Evolutionary conservation across 2,797 vertebrate species (phyloP).

Genomic region (Aselliscus stoliczkanus): DNA sequence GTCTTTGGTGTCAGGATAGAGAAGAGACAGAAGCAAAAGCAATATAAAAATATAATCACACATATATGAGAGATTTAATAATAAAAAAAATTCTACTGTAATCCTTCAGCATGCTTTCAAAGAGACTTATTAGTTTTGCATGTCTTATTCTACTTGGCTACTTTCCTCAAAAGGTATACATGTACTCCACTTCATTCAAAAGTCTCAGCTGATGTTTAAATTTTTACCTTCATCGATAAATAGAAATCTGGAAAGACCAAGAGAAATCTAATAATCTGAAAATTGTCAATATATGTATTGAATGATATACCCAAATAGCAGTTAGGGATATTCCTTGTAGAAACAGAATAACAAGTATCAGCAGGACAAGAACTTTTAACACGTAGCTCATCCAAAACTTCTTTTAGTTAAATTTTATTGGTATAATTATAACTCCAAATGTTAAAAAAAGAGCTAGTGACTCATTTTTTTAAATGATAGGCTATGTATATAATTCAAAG

Average conservation of each 20-base stretch:
- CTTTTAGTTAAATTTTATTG: background rate
- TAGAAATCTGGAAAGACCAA: slow-evolving; percentile 29
- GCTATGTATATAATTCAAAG: background rate
- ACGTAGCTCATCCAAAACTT: background rate
- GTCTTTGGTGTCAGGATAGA: background rate
- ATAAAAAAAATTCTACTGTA: background rate
- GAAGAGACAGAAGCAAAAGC: slow-evolving; percentile 34
- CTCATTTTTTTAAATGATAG: background rate
- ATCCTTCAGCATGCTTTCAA: background rate
- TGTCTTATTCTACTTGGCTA: slow-evolving; percentile 8
- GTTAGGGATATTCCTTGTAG: background rate
- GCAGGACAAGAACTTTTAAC: background rate
- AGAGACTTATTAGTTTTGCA: background rate
- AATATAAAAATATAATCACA: background rate
- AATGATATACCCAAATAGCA: background rate
- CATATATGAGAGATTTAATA: background rate
- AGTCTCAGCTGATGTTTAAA: background rate
- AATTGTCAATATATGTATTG: background rate
- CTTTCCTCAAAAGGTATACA: background rate
- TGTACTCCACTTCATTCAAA: background rate
- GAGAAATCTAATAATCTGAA: slow-evolving; percentile 4
- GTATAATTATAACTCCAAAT: slow-evolving; percentile 3
- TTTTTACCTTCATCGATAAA: slow-evolving; percentile 4
- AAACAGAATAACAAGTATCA: slow-evolving; percentile 4
- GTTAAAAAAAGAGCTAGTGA: slow-evolving; percentile 4